phyloP scores from a whole-genome alignment of 2,113 vertebrate species.

The Bettongia penicillata region DNA sequence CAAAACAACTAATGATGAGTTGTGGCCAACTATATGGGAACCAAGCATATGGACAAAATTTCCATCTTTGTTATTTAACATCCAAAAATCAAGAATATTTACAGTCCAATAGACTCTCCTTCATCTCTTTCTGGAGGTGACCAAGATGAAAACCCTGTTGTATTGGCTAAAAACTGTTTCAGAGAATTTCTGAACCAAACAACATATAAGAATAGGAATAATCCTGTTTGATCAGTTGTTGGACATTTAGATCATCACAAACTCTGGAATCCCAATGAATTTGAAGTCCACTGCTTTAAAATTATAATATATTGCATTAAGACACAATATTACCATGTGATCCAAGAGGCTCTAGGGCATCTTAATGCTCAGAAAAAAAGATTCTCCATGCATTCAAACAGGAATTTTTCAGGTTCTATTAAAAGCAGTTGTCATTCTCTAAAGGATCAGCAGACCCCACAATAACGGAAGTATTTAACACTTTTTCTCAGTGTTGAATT shows the following conservation, averaged over 20 bases:
- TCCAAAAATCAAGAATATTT: slow-evolving; percentile 93
- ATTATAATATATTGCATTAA: slow-evolving; percentile 99
- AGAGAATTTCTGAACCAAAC: slow-evolving; percentile 90
- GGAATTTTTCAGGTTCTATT: slow-evolving; percentile 97
- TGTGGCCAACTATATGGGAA: slow-evolving; percentile 98
- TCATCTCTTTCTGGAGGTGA: slow-evolving; percentile 87
- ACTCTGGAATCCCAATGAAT: slow-evolving; percentile 96
- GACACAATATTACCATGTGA: slow-evolving; percentile 98
- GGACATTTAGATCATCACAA: slow-evolving; percentile 92
- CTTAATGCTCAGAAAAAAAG: slow-evolving; percentile 91
- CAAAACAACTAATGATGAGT: slow-evolving; percentile 97
- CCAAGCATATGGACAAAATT: slow-evolving; percentile 99
- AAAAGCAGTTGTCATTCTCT: slow-evolving; percentile 96
- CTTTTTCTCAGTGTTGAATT: neutral
- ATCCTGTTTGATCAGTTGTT: slow-evolving; percentile 91
- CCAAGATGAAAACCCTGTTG: slow-evolving; percentile 92
- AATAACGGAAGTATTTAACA: neutral
- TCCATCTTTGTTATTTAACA: slow-evolving; percentile 97
- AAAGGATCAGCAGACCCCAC: slow-evolving; percentile 92
- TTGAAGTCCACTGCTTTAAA: slow-evolving; percentile 96
- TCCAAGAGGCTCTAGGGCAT: slow-evolving; percentile 97
- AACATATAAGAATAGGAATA: slow-evolving; percentile 95
- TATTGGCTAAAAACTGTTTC: slow-evolving; percentile 95
- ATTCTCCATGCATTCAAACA: slow-evolving; percentile 91
- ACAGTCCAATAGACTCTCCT: slow-evolving; percentile 88